Evolutionary conservation across 2,113 vertebrate species (phyloP).

Genomic region (Rafetus swinhoei): DNA sequence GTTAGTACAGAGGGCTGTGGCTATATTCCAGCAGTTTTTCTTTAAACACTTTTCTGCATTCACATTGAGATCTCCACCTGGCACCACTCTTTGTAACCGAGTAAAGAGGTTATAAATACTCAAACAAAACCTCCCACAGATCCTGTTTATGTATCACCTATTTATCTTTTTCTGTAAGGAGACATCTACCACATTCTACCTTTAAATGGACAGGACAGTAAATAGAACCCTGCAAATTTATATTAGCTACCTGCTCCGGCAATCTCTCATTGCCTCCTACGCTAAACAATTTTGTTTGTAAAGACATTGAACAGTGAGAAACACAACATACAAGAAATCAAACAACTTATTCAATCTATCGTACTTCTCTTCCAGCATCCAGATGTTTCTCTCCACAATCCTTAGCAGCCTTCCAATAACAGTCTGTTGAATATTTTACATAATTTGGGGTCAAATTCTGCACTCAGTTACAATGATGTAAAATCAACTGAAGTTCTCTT

Average conservation of each 20-base stretch:
- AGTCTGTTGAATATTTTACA: background rate
- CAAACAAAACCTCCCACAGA: background rate
- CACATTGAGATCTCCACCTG: background rate
- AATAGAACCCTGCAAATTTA: background rate
- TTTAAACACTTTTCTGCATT: background rate
- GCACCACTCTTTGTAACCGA: background rate
- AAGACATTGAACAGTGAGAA: background rate
- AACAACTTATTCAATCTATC: background rate
- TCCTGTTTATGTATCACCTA: background rate
- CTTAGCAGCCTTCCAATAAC: background rate
- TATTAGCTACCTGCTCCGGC: background rate
- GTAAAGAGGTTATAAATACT: background rate
- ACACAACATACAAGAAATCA: background rate
- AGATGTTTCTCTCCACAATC: background rate
- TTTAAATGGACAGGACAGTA: background rate
- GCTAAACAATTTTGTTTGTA: background rate
- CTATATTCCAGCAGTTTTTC: background rate
- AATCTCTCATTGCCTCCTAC: background rate
- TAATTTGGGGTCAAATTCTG: background rate
- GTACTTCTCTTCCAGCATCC: background rate
- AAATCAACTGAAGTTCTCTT: background rate
- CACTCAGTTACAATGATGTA: background rate
- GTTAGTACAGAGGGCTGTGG: background rate
- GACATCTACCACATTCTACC: background rate
- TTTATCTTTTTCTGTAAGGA: background rate